Percentiles rank a stretch among this genome's conserved stretches.
Conservation (phyloP, 1,140 invertebrate genomes). For the Pseudomyrmex gracilis region DNA sequence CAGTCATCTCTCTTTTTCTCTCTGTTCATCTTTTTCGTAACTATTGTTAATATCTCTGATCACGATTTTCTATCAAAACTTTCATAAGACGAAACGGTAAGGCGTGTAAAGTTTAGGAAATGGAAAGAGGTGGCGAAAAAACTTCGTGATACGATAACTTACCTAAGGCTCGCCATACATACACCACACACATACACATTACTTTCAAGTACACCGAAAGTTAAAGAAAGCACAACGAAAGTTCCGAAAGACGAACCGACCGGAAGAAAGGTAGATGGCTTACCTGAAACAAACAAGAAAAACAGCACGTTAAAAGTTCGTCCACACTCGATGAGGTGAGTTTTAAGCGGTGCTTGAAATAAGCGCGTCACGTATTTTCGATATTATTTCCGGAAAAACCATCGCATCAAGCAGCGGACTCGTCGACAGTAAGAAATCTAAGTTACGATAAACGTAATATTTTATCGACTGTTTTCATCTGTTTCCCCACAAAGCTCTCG, state of each 20-base stretch:
- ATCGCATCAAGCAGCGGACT: slow-evolving; percentile 20
- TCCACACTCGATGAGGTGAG: slow-evolving; percentile 37
- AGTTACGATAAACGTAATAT: slow-evolving; percentile 41
- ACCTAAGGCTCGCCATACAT: slow-evolving; percentile 3
- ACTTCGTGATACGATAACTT: slow-evolving; percentile 63
- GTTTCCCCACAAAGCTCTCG: too few species aligned
- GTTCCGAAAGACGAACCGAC: slow-evolving; percentile 50
- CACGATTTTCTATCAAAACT: slow-evolving; percentile 60
- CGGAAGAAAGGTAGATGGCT: slow-evolving; percentile 42
- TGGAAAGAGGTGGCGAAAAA: not conserved
- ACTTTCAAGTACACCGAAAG: slow-evolving; percentile 23
- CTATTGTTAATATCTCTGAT: slow-evolving; percentile 58
- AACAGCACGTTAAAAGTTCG: slow-evolving; percentile 37
- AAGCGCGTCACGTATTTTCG: slow-evolving; percentile 57
- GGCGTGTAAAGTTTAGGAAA: slow-evolving; percentile 27
- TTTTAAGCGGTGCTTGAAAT: slow-evolving; percentile 58
- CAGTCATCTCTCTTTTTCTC: too few species aligned
- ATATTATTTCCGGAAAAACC: slow-evolving; percentile 58
- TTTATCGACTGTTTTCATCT: slow-evolving; percentile 3
- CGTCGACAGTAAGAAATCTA: slow-evolving; percentile 27
- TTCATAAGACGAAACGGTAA: slow-evolving; percentile 45
- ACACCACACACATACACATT: not conserved
- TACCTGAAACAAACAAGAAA: slow-evolving; percentile 69
- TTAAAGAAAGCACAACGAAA: slow-evolving; percentile 39
- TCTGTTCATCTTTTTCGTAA: slow-evolving; percentile 7